These are phyloP conservation scores for Protonemura montana DNA, from an alignment of 2,888 invertebrate genomes.

Conservation along the genomic window DNA sequence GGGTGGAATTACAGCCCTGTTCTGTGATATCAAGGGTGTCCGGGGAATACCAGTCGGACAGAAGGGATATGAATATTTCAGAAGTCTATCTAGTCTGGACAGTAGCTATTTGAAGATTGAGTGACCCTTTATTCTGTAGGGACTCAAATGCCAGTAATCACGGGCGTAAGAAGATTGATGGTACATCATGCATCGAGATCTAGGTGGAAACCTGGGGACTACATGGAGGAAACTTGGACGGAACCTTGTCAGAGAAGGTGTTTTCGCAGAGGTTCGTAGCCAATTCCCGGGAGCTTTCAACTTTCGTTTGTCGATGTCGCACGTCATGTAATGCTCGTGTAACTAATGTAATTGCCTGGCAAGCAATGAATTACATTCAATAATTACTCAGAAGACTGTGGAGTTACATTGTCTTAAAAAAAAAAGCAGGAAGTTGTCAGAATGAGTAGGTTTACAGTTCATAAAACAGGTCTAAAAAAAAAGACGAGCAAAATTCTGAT, in stretches of 20 bases:
- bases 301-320: not conserved
- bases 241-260: not conserved
- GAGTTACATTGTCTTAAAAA: slow-evolving; percentile 18
- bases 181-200: not conserved
- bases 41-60: slow-evolving; percentile 28
- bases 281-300: not conserved
- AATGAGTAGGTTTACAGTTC: slow-evolving; percentile 30
- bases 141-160: slow-evolving; percentile 31
- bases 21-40: slow-evolving; percentile 38
- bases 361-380: not conserved
- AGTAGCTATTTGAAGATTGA: slow-evolving; percentile 35
- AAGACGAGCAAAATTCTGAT: slow-evolving; percentile 7
- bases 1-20: slow-evolving; percentile 31
- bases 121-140: slow-evolving; percentile 35
- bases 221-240: slow-evolving; percentile 7
- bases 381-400: not conserved
- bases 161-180: slow-evolving; percentile 34
- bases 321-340: not conserved
- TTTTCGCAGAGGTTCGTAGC: not conserved
- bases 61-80: slow-evolving; percentile 42
- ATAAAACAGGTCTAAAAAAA: too few species aligned
- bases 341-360: slow-evolving; percentile 7
- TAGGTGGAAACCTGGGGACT: not conserved
- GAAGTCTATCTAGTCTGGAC: slow-evolving; percentile 32
- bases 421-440: slow-evolving; percentile 17